Conservation (phyloP, 2,113 vertebrate genomes). For the Clupea harengus region DNA sequence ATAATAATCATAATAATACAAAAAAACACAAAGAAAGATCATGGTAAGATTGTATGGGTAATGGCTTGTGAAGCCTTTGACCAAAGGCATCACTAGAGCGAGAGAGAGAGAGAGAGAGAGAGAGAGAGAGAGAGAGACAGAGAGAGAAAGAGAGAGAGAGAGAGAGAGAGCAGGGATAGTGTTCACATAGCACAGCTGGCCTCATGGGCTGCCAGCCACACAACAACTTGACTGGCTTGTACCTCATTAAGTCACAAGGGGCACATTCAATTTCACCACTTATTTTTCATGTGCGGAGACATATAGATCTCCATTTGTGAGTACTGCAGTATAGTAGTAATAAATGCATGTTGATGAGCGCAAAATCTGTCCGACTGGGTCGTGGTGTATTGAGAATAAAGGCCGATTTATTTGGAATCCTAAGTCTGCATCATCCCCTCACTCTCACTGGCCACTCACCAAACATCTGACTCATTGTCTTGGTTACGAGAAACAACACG, state of each 20-base stretch:
- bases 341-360: neutral
- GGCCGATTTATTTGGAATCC: neutral
- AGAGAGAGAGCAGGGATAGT: neutral
- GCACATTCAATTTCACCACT: neutral
- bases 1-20: slow-evolving; percentile 6
- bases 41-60: neutral
- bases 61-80: slow-evolving; percentile 6
- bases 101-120: neutral
- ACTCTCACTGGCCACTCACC: slow-evolving; percentile 7
- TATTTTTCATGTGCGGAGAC: neutral
- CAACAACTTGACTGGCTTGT: slow-evolving; percentile 9
- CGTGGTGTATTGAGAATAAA: neutral
- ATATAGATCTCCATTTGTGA: neutral
- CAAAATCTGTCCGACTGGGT: neutral
- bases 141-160: neutral
- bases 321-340: neutral
- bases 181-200: slow-evolving; percentile 14
- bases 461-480: slow-evolving; percentile 43
- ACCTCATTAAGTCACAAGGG: neutral
- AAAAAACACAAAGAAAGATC: neutral
- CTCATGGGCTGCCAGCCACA: neutral
- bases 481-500: slow-evolving; percentile 56
- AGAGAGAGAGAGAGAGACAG: neutral
- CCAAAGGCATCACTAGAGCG: neutral
- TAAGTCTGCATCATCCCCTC: slow-evolving; percentile 6